A percentile compares a stretch with the other conserved stretches of the same genome.
Evolutionary conservation across 1,140 invertebrate genomes (phyloP).

Genomic region (Mya arenaria): DNA sequence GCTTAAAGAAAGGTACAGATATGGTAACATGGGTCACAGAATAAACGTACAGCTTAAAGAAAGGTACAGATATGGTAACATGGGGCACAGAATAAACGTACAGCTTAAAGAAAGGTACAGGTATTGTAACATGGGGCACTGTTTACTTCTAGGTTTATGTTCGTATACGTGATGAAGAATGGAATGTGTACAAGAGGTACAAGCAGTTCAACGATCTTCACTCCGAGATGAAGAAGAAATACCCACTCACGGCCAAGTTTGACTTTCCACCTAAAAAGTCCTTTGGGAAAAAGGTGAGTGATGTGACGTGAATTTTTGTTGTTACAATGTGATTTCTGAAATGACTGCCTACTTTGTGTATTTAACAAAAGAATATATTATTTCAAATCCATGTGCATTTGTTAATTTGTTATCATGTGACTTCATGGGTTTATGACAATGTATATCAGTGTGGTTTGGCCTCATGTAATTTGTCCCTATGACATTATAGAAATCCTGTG

Average conservation of each 20-base stretch:
- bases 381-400: background rate
- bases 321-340: slow-evolving; percentile 3
- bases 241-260: slow-evolving; percentile 89
- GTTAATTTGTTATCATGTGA: background rate
- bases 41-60: too few species aligned
- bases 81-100: too few species aligned
- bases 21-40: too few species aligned
- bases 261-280: slow-evolving; percentile 97
- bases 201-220: slow-evolving; percentile 94
- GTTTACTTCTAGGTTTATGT: slow-evolving; percentile 87
- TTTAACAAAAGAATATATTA: background rate
- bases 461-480: too few species aligned
- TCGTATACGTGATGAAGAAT: slow-evolving; percentile 92
- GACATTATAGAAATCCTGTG: too few species aligned
- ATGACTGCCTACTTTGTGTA: background rate
- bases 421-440: too few species aligned
- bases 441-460: too few species aligned
- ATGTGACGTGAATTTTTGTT: background rate
- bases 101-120: too few species aligned
- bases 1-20: too few species aligned
- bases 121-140: too few species aligned
- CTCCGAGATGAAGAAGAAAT: slow-evolving; percentile 90
- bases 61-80: too few species aligned
- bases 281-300: slow-evolving; percentile 91
- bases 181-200: slow-evolving; percentile 96